Base-by-base conservation (phyloP, 2,113 vertebrate species). In the Lynx canadensis region DNA sequence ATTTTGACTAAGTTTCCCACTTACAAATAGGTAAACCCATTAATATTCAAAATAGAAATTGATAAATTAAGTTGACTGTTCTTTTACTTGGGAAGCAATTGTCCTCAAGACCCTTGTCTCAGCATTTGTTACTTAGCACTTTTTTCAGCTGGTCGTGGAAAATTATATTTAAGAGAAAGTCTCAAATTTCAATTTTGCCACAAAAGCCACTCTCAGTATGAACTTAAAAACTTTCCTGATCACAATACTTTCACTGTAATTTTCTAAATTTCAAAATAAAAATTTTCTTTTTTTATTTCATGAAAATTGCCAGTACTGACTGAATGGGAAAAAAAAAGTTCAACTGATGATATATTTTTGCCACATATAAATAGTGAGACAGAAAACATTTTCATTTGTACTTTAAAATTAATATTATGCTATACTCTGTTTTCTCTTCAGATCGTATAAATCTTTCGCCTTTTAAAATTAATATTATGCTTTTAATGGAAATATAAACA, bases 231-330 rank as follows among this genome's bases (percentile, higher is more conserved):
- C 36, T 85, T 74, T 78, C 4, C 25, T 65, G 69, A 41, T 89
- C 19, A 76, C 1, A 81, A 23, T 92, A 38, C 27, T 15, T 65
- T 86, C 48, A 87, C 18, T 79, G 94, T 14, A 79, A 38, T 73
- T 90, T 89, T 97, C 5, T 52, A 41, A 81, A 78, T 76, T 81
- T 79, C 63, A 87, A 88, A 69, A 57, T 63, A 52, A 86, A 78
- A 82, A 69, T 85, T 74, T 91, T 60, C 2, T 69, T 60, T 66
- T 60, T 89, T 7, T 69, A 12, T 84, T 89, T 91, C 31, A 45
- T 36, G 25, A 38, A 78, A 84, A 84, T 94, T 88, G 7, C 1
- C 18, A 65, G 36, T 71, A 57, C 5, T 81, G 50, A 82, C 16
- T 78, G 50, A 87, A 27, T 55, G 29, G 6, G 4, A 69, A 66